A percentile compares a stretch with the other conserved stretches of the same genome.
phyloP scores from a whole-genome alignment of 2,888 invertebrate species.

The Iphiclides podalirius region DNA sequence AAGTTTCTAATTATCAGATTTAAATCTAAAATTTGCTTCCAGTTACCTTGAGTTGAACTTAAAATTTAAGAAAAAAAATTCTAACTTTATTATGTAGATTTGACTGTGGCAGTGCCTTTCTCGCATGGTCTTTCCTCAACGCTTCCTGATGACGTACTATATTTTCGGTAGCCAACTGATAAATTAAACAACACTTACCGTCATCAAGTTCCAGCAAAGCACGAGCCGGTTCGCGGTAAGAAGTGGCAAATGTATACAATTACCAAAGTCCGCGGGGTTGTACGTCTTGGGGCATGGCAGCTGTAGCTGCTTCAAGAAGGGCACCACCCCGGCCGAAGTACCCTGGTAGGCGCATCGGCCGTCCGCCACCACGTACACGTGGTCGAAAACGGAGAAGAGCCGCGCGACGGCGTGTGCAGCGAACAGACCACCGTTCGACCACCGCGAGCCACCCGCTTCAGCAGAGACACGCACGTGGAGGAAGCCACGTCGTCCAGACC shows the following conservation, averaged over 20 bases:
- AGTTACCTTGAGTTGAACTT: too few relatives aligned
- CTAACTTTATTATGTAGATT: too few relatives aligned
- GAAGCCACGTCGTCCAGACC: slow-evolving; percentile 96
- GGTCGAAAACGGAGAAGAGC: slow-evolving; percentile 94
- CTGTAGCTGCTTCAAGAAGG: slow-evolving; percentile 88
- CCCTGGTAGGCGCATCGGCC: slow-evolving; percentile 96
- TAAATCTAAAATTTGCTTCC: too few relatives aligned
- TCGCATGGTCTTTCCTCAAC: too few relatives aligned
- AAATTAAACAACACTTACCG: too few relatives aligned
- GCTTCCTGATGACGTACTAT: too few relatives aligned
- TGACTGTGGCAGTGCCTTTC: too few relatives aligned
- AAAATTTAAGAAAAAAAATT: too few relatives aligned
- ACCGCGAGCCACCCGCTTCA: slow-evolving; percentile 90
- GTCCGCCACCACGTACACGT: slow-evolving; percentile 92
- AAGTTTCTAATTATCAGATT: too few relatives aligned
- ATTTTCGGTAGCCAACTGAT: too few relatives aligned
- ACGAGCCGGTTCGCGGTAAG: too few relatives aligned
- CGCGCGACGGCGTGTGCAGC: slow-evolving; percentile 98
- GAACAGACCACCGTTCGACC: slow-evolving; percentile 97
- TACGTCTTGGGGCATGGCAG: slow-evolving; percentile 94
- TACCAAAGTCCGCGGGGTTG: slow-evolving; percentile 98
- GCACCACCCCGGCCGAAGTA: slow-evolving; percentile 87
- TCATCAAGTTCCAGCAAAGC: too few relatives aligned
- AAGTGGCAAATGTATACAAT: slow-evolving; percentile 34
- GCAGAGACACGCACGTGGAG: slow-evolving; percentile 90